Conservation (phyloP, 30 jellyfish, hydroid and myxozoan species). For the Mastigias papua region DNA sequence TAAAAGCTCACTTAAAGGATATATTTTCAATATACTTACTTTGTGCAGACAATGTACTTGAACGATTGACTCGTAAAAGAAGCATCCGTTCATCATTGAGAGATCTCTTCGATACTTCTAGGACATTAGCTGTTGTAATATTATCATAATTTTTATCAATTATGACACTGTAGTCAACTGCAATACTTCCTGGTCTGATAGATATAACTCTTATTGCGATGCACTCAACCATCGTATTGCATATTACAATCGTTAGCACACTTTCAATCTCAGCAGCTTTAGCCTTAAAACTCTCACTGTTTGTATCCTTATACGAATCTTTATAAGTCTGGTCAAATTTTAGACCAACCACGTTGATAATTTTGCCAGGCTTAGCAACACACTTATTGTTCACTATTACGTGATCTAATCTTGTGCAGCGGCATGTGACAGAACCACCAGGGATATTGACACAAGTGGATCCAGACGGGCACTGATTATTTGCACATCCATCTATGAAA, state of each 20-base stretch:
- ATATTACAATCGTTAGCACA: conserved; percentile 25
- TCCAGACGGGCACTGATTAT: conserved; percentile 19
- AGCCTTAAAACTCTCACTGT: conserved; percentile 10
- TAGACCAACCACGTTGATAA: conserved; percentile 52
- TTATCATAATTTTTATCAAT: not conserved
- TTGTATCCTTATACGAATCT: conserved; percentile 11
- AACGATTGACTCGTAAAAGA: conserved; percentile 4
- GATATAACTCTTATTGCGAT: conserved; percentile 1
- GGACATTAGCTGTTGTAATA: conserved; percentile 17
- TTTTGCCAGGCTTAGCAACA: conserved; percentile 8
- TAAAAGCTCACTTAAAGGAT: no score
- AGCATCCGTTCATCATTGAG: conserved; percentile 22
- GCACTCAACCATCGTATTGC: conserved; percentile 43
- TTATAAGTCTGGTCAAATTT: conserved; percentile 28
- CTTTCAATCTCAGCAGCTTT: conserved; percentile 67
- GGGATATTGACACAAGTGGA: conserved; percentile 46
- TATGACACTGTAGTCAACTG: conserved; percentile 52
- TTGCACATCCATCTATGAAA: conserved; percentile 62
- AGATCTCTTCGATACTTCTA: conserved; percentile 18
- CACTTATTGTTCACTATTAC: conserved; percentile 27
- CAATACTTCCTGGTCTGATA: conserved; percentile 51
- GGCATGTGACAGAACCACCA: conserved; percentile 19
- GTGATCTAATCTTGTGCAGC: conserved; percentile 48
- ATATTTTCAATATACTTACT: not conserved
- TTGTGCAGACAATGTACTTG: conserved; percentile 37